phyloP scores from a whole-genome alignment of 2,113 vertebrate genomes.

The Gavia stellata region DNA sequence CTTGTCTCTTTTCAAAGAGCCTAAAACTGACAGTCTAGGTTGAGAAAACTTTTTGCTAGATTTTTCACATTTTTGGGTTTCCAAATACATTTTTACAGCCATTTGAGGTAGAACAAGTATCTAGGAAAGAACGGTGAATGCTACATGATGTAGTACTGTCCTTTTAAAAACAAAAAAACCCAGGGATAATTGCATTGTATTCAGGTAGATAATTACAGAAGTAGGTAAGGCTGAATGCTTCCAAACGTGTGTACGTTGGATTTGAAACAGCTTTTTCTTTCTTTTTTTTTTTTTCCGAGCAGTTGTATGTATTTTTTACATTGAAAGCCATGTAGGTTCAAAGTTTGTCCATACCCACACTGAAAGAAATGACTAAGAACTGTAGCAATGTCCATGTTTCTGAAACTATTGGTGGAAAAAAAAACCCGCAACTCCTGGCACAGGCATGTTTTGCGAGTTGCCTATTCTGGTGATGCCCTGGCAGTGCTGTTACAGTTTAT shows the following conservation, averaged over 20 bases:
- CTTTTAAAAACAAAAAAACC: neutral
- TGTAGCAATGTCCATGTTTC: neutral
- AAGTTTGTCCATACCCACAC: neutral
- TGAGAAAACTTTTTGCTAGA: neutral
- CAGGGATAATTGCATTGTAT: neutral
- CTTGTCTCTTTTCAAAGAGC: neutral
- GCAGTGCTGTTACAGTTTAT: neutral
- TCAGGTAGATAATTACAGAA: neutral
- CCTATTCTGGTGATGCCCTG: neutral
- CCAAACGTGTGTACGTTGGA: neutral
- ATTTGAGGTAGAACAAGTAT: neutral
- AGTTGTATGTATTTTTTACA: neutral
- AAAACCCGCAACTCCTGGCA: neutral
- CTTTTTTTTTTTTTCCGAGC: neutral
- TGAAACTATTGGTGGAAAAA: neutral
- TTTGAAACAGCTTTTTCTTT: neutral
- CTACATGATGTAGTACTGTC: neutral
- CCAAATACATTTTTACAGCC: neutral
- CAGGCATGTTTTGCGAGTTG: rapidly evolving
- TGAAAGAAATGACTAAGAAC: neutral
- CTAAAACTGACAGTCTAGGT: neutral
- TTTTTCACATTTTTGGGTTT: neutral
- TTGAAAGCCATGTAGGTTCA: neutral
- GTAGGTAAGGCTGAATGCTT: neutral
- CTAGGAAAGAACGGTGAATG: neutral